Evolutionary conservation across 2,888 invertebrate genomes (phyloP), one percentile per base, ranked within the genome.

Genomic region (Scaptomyza parva): DNA sequence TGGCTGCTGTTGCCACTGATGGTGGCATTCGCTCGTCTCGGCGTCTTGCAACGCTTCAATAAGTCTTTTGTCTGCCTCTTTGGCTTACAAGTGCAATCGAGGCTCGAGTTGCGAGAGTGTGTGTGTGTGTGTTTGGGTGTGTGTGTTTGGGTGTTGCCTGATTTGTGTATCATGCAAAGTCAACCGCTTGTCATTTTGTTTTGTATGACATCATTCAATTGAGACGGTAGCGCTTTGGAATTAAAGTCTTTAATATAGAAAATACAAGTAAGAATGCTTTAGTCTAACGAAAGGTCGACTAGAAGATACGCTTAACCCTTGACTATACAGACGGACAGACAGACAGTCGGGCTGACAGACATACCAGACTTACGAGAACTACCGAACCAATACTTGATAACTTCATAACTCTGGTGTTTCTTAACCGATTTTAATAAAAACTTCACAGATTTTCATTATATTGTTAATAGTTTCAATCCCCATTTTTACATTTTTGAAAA

Each of bases 121-220:
- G 33, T 11, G 11, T 40, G 26, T 57, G 50, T 30, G 9, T 41
- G 18, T 20, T 22, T 33, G n/a, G 4, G 33, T 44, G n/a, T 35
- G 26, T 57, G 44, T 43, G 28, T 37, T 24, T 43, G 54, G 28
- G 37, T 55, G 47, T 35, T 47, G 40, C 51, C 43, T 68, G 73
- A 78, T 69, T 53, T 76, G 58, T 58, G 47, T 76, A 69, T 63
- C 60, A 63, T 55, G 57, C 48, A 52, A 35, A 59, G 39, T 45
- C 48, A 41, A 48, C 41, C 48, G 65, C 44, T 62, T 69, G 64
- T 73, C 76, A 67, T 67, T 76, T 72, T 79, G 68, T 73, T 64
- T 76, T 72, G 39, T 67, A 66, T 85, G 79, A 85, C 79, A 82
- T 80, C 85, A 85, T 68, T 76, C 70, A 71, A 85, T 78, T 70